phyloP scores from a whole-genome alignment of 1,140 invertebrate species.

The Cydia pomonella region DNA sequence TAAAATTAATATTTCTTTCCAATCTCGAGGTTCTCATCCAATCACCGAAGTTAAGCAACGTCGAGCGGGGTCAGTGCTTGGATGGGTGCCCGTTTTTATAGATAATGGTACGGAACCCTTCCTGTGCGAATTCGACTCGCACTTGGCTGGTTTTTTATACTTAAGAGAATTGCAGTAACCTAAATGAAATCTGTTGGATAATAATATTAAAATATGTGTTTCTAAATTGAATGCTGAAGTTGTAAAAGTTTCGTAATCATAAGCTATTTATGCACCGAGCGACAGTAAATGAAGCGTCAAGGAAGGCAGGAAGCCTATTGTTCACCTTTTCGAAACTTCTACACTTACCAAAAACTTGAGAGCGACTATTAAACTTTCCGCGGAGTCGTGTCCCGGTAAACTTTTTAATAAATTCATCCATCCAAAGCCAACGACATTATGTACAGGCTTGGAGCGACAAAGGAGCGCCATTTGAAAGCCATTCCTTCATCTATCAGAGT shows the following conservation, averaged over 20 bases:
- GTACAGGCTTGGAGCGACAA: constrained; percentile 62
- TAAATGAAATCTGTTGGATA: neutral
- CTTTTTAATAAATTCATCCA: constrained; percentile 79
- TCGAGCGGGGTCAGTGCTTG: too few species aligned
- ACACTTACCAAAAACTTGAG: constrained; percentile 61
- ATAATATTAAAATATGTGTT: neutral
- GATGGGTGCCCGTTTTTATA: too few species aligned
- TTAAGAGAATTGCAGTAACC: neutral
- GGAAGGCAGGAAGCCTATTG: constrained; percentile 55
- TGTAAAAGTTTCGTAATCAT: constrained; percentile 24
- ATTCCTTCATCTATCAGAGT: constrained; percentile 76
- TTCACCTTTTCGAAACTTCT: constrained; percentile 65
- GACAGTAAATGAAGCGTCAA: constrained; percentile 48
- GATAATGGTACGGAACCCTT: too few species aligned
- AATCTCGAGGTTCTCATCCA: too few species aligned
- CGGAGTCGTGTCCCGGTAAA: constrained; percentile 59
- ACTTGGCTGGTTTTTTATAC: too few species aligned
- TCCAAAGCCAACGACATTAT: constrained; percentile 69
- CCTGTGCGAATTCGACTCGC: too few species aligned
- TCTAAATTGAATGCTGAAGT: constrained; percentile 25
- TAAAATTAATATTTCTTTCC: too few species aligned
- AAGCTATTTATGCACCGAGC: constrained; percentile 35
- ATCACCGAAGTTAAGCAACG: too few species aligned
- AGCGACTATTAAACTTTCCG: constrained; percentile 71
- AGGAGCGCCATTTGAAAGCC: constrained; percentile 68